phyloP scores from a whole-genome alignment of 2,888 invertebrate genomes.

The Oasisia sp. region DNA sequence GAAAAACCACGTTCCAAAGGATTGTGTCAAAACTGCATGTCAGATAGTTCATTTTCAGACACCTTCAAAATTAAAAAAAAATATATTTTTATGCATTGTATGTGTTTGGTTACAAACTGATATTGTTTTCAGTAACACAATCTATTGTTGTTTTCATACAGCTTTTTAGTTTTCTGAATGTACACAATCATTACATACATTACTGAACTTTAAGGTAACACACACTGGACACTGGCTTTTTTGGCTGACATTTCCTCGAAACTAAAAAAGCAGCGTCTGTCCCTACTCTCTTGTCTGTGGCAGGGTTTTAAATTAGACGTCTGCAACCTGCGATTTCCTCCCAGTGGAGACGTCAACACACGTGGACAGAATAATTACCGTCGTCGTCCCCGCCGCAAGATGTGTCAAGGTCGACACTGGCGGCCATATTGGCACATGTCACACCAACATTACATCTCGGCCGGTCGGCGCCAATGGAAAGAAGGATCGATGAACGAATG shows the following conservation, averaged over 20 bases:
- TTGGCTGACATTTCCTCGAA: neutral
- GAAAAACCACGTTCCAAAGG: no score
- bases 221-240: neutral
- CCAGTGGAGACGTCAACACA: neutral
- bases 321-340: neutral
- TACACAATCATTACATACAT: no score
- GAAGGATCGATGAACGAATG: neutral
- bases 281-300: neutral
- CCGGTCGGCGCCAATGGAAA: neutral
- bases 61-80: no score
- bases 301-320: neutral
- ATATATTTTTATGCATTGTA: no score
- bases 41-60: no score
- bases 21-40: no score
- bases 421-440: neutral
- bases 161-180: no score
- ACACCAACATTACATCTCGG: neutral
- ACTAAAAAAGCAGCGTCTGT: neutral
- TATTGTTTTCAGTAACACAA: no score
- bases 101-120: no score
- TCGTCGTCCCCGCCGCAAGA: neutral
- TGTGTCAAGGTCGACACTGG: neutral
- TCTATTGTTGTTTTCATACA: no score
- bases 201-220: no score
- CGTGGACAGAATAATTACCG: neutral